Evolutionary conservation across 2,113 vertebrate species (phyloP).

Genomic region (Sardina pilchardus): DNA sequence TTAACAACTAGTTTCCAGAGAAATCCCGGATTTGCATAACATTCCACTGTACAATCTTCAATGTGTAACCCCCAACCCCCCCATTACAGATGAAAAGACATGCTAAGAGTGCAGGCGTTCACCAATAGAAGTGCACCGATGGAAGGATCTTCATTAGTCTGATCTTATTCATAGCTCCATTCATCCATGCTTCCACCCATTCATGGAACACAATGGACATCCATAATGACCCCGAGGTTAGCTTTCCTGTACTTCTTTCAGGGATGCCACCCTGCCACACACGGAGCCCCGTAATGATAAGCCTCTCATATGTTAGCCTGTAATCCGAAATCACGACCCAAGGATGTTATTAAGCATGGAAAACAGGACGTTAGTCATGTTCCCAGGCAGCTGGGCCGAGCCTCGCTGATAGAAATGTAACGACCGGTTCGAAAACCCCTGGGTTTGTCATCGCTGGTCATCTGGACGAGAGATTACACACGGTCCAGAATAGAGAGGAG

Average conservation of each 20-base stretch:
- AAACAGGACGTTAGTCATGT: conserved; percentile 3
- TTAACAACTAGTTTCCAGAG: conserved; percentile 20
- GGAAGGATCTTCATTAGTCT: neutral
- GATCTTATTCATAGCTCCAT: neutral
- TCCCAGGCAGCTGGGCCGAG: neutral
- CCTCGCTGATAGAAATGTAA: neutral
- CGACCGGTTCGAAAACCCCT: neutral
- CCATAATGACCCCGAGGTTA: neutral
- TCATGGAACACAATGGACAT: neutral
- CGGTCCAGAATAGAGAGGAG: neutral
- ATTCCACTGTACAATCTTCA: neutral
- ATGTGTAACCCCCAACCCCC: neutral
- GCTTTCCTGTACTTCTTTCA: neutral
- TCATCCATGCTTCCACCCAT: neutral
- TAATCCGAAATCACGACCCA: neutral
- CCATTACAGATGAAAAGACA: neutral
- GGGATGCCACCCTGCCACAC: neutral
- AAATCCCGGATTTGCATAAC: neutral
- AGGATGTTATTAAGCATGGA: conserved; percentile 12
- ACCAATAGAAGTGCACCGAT: neutral
- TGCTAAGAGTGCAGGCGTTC: neutral
- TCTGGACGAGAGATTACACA: neutral
- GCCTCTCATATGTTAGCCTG: neutral
- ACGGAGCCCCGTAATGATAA: neutral
- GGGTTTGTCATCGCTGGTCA: neutral